These are phyloP conservation scores for Malurus cyaneus DNA, from an alignment of 2,113 vertebrate genomes.

Conservation along the genomic window DNA sequence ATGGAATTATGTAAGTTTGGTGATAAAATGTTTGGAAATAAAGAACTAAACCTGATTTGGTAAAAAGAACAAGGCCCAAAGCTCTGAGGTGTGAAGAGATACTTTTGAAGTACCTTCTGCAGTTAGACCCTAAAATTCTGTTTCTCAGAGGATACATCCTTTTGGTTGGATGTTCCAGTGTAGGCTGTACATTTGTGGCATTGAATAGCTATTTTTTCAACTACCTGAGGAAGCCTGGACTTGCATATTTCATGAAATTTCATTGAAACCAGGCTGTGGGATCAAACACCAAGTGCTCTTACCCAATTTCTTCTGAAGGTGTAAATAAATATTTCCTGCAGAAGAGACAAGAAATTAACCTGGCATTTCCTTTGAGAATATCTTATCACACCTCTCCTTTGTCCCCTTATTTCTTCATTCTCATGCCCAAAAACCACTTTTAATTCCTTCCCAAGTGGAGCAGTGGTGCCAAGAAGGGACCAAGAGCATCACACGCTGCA, in stretches of 20 bases:
- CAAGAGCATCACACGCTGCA: neutral
- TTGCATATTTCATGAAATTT: neutral
- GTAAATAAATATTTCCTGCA: neutral
- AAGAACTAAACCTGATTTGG: neutral
- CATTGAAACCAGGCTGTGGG: neutral
- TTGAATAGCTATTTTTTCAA: neutral
- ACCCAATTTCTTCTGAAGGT: neutral
- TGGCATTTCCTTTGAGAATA: neutral
- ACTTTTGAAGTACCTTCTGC: neutral
- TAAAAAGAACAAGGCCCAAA: neutral
- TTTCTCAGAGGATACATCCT: neutral
- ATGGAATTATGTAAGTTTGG: neutral
- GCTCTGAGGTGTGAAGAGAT: neutral
- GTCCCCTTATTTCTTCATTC: neutral
- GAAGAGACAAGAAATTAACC: neutral
- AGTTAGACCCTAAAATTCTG: neutral
- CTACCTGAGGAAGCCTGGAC: neutral
- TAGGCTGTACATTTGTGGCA: neutral
- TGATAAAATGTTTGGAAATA: neutral
- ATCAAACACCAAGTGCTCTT: neutral
- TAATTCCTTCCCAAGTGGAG: neutral
- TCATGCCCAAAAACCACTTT: neutral
- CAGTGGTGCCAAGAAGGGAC: neutral
- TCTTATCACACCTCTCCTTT: neutral
- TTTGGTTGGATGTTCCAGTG: neutral